Evolutionary conservation across 1,140 invertebrate genomes (phyloP).

Genomic region (Pomacea maculata): DNA sequence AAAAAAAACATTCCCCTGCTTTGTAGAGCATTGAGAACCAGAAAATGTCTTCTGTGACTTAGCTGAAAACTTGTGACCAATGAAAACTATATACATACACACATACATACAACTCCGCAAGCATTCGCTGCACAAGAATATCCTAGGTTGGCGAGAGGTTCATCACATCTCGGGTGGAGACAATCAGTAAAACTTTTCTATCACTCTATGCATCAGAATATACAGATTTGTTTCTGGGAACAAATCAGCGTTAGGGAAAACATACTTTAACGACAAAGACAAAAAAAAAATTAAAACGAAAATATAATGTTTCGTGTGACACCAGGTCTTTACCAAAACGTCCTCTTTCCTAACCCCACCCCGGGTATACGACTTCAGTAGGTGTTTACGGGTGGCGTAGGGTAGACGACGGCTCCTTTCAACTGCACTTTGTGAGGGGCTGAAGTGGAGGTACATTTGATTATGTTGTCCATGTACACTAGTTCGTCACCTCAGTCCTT

Average conservation of each 20-base stretch:
- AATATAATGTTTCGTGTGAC: neutral
- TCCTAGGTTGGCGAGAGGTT: neutral
- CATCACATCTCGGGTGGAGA: neutral
- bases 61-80: neutral
- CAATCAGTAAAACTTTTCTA: neutral
- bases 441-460: too few relatives aligned
- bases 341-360: too few relatives aligned
- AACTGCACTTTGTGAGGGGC: too few relatives aligned
- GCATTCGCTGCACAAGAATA: neutral
- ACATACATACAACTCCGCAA: neutral
- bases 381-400: too few relatives aligned
- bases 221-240: neutral
- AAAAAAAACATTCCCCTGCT: neutral
- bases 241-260: neutral
- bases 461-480: too few relatives aligned
- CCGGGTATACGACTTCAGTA: too few relatives aligned
- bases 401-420: too few relatives aligned
- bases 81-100: neutral
- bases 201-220: neutral
- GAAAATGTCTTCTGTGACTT: neutral
- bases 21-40: neutral
- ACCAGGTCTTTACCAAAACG: too few relatives aligned
- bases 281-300: neutral
- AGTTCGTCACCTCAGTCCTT: too few relatives aligned
- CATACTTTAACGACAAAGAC: neutral